Conservation (phyloP, 1,140 invertebrate genomes). For the Sycophaga agraensis region DNA sequence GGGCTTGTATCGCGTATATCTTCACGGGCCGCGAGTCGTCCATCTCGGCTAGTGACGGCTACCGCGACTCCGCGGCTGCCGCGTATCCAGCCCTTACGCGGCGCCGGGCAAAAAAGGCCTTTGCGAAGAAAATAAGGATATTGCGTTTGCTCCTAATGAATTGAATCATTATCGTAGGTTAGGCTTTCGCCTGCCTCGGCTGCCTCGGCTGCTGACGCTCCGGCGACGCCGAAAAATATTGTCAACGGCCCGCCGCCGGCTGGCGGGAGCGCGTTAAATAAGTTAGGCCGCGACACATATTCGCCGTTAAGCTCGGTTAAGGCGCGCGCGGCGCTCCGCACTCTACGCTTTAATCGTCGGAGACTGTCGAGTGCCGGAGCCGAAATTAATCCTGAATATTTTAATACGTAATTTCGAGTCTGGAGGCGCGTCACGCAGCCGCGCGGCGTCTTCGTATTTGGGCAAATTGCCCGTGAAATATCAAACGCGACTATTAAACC, state of each 20-base stretch:
- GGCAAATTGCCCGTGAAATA: slow-evolving; percentile 1
- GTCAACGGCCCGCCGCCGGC: no score
- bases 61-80: no score
- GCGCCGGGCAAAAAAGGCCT: no score
- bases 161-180: not conserved
- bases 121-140: slow-evolving; percentile 8
- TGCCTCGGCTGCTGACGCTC: no score
- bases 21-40: no score
- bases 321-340: not conserved
- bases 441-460: not conserved
- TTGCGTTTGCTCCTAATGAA: not conserved
- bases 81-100: no score
- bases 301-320: not conserved
- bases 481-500: slow-evolving; percentile 31
- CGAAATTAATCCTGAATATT: slow-evolving; percentile 16
- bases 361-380: not conserved
- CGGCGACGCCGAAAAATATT: not conserved
- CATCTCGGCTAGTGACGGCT: no score
- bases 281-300: not conserved
- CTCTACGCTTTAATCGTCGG: not conserved
- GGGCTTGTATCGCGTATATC: no score
- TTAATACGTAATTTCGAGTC: slow-evolving; percentile 8
- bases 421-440: not conserved
- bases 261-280: not conserved
- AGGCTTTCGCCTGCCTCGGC: not conserved